Evolutionary conservation across 2,113 vertebrate genomes (phyloP).

Genomic region (Camelus bactrianus): DNA sequence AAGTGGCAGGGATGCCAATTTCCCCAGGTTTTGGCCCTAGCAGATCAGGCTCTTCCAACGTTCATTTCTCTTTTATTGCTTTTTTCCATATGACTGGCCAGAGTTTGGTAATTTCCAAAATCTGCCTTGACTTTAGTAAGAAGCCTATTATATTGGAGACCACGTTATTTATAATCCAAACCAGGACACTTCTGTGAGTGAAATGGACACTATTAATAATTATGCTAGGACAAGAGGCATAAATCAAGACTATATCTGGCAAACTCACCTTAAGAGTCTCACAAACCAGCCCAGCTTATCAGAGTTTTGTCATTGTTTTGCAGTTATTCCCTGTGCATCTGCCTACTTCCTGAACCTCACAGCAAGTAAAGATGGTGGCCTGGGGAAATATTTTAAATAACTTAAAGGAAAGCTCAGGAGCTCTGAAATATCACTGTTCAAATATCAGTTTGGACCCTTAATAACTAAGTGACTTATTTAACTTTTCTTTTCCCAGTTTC

Average conservation of each 20-base stretch:
- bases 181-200: not conserved
- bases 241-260: not conserved
- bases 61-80: not conserved
- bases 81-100: not conserved
- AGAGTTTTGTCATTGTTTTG: not conserved
- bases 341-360: not conserved
- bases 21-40: not conserved
- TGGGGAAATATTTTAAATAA: slow-evolving; percentile 4
- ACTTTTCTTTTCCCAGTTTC: not conserved
- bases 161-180: not conserved
- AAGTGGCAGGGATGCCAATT: not conserved
- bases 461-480: not conserved
- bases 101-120: not conserved
- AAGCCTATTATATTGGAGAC: not conserved
- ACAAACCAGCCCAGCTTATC: not conserved
- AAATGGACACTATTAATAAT: not conserved
- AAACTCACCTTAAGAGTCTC: not conserved
- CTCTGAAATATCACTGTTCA: not conserved
- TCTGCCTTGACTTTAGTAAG: not conserved
- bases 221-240: not conserved
- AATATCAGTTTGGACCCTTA: not conserved
- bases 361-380: not conserved
- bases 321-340: not conserved
- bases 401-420: not conserved
- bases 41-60: not conserved